A percentile compares a stretch with the other conserved stretches of the same genome.
Conservation (phyloP, 2,888 invertebrate genomes). For the Aphodius granarius region DNA sequence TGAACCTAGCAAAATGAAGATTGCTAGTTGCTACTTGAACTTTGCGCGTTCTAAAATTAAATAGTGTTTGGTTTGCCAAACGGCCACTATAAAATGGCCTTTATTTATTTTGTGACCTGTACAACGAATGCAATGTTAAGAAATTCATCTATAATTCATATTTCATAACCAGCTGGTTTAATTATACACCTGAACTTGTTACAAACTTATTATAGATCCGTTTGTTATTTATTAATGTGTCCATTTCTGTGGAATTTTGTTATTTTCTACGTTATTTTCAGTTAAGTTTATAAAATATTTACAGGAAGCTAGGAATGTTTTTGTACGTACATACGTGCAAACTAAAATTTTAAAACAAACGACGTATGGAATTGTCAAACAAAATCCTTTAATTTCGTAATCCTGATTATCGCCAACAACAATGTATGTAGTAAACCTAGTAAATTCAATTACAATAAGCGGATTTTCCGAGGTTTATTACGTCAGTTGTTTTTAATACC, state of each 20-base stretch:
- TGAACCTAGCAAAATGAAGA: background rate
- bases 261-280: too few species aligned
- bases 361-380: background rate
- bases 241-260: too few species aligned
- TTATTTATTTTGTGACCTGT: background rate
- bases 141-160: background rate
- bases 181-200: background rate
- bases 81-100: background rate
- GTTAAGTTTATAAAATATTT: background rate
- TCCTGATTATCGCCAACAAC: background rate
- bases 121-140: background rate
- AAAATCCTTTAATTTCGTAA: background rate
- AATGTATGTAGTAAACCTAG: background rate
- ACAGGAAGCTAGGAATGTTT: too few species aligned
- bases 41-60: background rate
- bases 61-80: background rate
- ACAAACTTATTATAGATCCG: background rate
- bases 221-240: too few species aligned
- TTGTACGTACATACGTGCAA: too few species aligned
- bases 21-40: background rate
- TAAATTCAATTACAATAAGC: background rate
- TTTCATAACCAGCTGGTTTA: background rate
- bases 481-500: background rate
- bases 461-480: background rate
- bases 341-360: background rate